A percentile compares a stretch with the other conserved stretches of the same genome.
These are phyloP conservation scores for Takifugu bimaculatus DNA, from an alignment of 2,113 vertebrate genomes.

Conservation along the genomic window DNA sequence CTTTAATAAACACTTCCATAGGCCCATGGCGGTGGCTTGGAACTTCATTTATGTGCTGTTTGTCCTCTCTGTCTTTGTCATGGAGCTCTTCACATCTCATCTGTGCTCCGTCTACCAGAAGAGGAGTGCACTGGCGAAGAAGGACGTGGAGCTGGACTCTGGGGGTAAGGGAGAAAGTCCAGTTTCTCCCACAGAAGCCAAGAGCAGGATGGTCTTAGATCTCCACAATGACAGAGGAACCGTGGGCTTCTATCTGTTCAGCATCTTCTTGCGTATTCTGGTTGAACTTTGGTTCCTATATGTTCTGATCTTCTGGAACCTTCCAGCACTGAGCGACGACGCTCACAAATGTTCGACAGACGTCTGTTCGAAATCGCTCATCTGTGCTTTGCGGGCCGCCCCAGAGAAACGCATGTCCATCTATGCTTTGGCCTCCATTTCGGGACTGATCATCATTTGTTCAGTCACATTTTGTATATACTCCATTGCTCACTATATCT, in stretches of 20 bases:
- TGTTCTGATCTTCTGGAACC: constrained; percentile 51
- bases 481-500: constrained; percentile 46
- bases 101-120: constrained; percentile 33
- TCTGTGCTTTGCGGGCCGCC: constrained; percentile 16
- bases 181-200: constrained; percentile 4
- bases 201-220: constrained; percentile 26
- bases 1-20: constrained; percentile 43
- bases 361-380: constrained; percentile 13
- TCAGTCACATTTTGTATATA: constrained; percentile 49
- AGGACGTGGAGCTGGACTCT: constrained; percentile 15
- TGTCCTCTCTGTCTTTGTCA: constrained; percentile 45
- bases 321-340: constrained; percentile 35
- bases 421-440: constrained; percentile 55
- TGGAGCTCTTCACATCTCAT: constrained; percentile 61
- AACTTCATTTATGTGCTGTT: constrained; percentile 60
- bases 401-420: constrained; percentile 64
- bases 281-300: constrained; percentile 58
- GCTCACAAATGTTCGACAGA: background rate
- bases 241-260: constrained; percentile 59
- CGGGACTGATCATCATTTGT: constrained; percentile 33
- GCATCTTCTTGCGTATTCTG: constrained; percentile 45
- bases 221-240: constrained; percentile 56
- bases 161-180: constrained; percentile 13
- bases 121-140: constrained; percentile 21
- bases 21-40: constrained; percentile 23